These are phyloP conservation scores for Tenthredo amoena DNA, from an alignment of 2,888 invertebrate species.

Conservation along the genomic window DNA sequence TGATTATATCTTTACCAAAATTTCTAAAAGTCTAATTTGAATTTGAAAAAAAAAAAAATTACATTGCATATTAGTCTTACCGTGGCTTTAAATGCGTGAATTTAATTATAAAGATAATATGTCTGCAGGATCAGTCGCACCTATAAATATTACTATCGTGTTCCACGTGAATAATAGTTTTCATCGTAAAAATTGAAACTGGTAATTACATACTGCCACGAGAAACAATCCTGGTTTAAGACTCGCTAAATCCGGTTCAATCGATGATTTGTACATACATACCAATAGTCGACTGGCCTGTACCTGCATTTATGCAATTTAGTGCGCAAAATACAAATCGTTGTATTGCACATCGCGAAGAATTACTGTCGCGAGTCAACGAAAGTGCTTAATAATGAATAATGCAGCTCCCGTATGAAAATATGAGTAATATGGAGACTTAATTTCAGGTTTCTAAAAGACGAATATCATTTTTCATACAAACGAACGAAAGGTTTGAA, in stretches of 20 bases:
- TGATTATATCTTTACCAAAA: not conserved
- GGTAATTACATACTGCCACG: not conserved
- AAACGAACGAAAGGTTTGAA: not conserved
- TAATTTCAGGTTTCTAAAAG: not conserved
- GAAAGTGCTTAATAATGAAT: constrained; percentile 13
- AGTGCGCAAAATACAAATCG: not conserved
- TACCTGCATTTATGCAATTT: not conserved
- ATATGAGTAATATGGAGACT: not conserved
- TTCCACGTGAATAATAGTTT: not conserved
- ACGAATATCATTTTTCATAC: not conserved
- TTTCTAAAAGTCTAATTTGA: not conserved
- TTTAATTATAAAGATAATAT: not conserved
- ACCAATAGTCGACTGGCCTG: not conserved
- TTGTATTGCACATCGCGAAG: constrained; percentile 13
- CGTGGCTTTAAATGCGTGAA: not conserved
- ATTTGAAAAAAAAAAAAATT: not conserved
- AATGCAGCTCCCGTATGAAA: not conserved
- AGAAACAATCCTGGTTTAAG: not conserved
- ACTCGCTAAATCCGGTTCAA: constrained; percentile 42
- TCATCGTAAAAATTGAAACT: constrained; percentile 18
- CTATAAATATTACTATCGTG: not conserved
- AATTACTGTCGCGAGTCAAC: not conserved
- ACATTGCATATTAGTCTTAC: not conserved
- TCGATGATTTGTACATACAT: constrained; percentile 26
- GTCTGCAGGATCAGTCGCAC: not conserved